These are phyloP conservation scores for Thalassaphorura encarpata DNA, from an alignment of 1,140 invertebrate genomes.

Conservation along the genomic window DNA sequence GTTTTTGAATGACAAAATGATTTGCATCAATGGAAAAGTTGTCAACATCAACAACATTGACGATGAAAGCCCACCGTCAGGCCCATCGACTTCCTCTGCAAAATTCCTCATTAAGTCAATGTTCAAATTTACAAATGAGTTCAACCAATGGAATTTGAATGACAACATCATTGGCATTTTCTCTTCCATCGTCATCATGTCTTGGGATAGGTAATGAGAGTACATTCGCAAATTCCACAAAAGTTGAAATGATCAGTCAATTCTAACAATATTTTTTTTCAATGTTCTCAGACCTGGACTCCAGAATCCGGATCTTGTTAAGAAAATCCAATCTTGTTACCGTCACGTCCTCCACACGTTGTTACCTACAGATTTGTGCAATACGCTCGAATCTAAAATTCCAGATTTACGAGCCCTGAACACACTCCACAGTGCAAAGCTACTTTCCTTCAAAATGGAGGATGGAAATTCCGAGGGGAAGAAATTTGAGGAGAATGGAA, in stretches of 20 bases:
- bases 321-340: constrained; percentile 44
- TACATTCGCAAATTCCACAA: neutral
- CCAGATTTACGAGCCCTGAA: constrained; percentile 90
- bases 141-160: constrained; percentile 77
- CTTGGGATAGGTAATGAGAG: constrained; percentile 52
- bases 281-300: constrained; percentile 63
- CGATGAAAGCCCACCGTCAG: too few species aligned
- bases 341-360: constrained; percentile 35
- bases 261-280: constrained; percentile 3
- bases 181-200: constrained; percentile 88
- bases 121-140: constrained; percentile 91
- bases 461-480: too few species aligned
- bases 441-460: constrained; percentile 83
- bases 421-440: constrained; percentile 90
- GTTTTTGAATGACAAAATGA: constrained; percentile 80
- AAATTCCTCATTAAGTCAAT: constrained; percentile 87
- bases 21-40: constrained; percentile 84
- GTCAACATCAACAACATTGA: too few species aligned
- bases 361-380: constrained; percentile 64
- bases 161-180: constrained; percentile 90
- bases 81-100: constrained; percentile 78
- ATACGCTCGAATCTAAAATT: constrained; percentile 84
- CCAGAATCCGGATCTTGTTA: constrained; percentile 80
- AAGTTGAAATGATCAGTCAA: neutral
- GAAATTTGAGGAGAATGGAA: too few species aligned